Base-by-base conservation (phyloP, 2,113 vertebrate species). In the Coturnix japonica region DNA sequence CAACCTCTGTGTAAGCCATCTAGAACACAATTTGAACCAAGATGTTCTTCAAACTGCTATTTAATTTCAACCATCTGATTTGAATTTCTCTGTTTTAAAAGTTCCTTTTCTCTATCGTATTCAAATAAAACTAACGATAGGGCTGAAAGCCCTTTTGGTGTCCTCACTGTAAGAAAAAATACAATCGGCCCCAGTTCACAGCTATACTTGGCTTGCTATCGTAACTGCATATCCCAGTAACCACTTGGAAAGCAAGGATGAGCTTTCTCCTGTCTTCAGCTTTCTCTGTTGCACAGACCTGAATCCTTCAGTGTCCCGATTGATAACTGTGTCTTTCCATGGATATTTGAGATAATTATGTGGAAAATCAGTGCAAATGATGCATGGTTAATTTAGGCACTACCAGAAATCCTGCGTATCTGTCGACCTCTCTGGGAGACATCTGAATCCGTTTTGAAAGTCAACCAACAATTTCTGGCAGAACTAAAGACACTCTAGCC, bases 301-400 rank as follows among this genome's bases (percentile, higher is more conserved):
- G 69, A 81, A 70, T 84, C 37, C 37, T 84, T 61, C 85, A 63
- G 26, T 79, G 26, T 83, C 30, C 64, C 93, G 94, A 95, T 95
- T 96, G 93, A 96, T 95, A 96, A 88, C 69, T 90, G 25, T 76
- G 80, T 31, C 64, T 83, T 94, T 96, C 90, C 61, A 60, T 81
- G 89, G 71, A 17, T 96, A 83, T 96, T 96, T 94, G 85, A 93
- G 60, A 97, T 94, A 96, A 95, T 95, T 83, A 77, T 85, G 70
- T 96, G 90, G 94, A 97, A 97, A 97, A 95, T 95, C 90, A 95
- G 85, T 94, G 80, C 53, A 96, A 93, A 94, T 85, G 77, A 95
- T 76, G 74, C 87, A 92, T 95, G 86, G 92, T 96, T 97, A 96
- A 95, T 89, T 57, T 46, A 63, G 66, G 41, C 44, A 84, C 54